Evolutionary conservation across 2,797 vertebrate genomes (phyloP), one percentile per base, ranked within the genome.

Genomic region (Holocentrus rufus): DNA sequence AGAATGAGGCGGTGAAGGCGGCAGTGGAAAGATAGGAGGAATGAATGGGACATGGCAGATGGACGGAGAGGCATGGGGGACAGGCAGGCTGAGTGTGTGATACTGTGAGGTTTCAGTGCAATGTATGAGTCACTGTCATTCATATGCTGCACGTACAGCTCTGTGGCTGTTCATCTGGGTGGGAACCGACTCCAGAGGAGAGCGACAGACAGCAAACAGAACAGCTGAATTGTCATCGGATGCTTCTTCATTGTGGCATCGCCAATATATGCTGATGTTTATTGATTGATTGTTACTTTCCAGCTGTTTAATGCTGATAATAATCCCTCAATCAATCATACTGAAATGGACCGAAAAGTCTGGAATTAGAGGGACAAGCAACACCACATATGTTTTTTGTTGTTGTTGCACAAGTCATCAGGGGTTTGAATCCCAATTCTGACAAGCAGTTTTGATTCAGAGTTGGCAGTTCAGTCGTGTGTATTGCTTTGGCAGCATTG

Each of bases 71-170:
- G 60, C 18, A n/a, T 1, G 14, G 67, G 76, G 55, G 49, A 58
- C 39, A 15, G 23, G 36, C 49, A 55, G 58, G 53, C 25, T 50
- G 25, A 60, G 42, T 25, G n/a, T 53, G 36, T 47, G 13, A 10
- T 59, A 55, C 27, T 25, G 27, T 55, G 50, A 1, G 7, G 50
- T 27, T 44, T 53, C n/a, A 15, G 5, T 56, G 73, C 30, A 22
- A 22, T 8, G 47, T 25, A 36, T 65, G 79, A 77, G 27, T 72
- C 46, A 47, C 44, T 64, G 59, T 34, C 52, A 36, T 67, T 82
- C 10, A 53, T 39, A 66, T 34, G 53, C 47, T 60, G 64, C 57
- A 59, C 31, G 18, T 76, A 63, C 39, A 64, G 59, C 46, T 49
- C 34, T 20, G n/a, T n/a, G n/a, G n/a, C 39, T 69, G 44, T 14